Evolutionary conservation across 2,797 vertebrate species (phyloP), one percentile per base, ranked within the genome.

Genomic region (Geotrypetes seraphini): DNA sequence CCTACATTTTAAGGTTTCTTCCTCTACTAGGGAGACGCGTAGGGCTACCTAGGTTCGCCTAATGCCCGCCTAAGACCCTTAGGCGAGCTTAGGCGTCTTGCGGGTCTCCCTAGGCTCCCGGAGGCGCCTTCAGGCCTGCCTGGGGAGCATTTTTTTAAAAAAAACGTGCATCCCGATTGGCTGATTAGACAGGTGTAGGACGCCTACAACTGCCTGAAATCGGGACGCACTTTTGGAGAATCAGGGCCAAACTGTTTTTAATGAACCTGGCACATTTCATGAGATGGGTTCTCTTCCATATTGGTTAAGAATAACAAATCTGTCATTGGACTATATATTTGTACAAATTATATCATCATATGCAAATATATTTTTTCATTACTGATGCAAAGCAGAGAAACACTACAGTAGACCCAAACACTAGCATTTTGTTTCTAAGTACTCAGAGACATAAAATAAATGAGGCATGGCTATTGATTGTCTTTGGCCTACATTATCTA

Each of bases 391-490:
- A 40, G 47, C 36, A 63, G 37, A 52, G 39, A n/a, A 55, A 71
- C 22, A 60, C 36, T 64, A 44, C 25, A 57, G 39, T 39, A 64
- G 10, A 60, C 29, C n/a, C 57, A 52, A 56, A 75, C 60, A 59
- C 59, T 63, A 78, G 68, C 60, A 59, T 63, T 73, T 82, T 82
- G 50, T 40, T 61, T 57, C 43, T 51, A 64, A 79, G 60, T 78
- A 54, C 61, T 78, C 57, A 66, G 41, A 54, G 55, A 70, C 61
- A 83, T 86, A 84, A 90, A 87, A 50, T 70, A 87, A 90, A 91
- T 90, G 79, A 86, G 77, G 75, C 80, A 55, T 83, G 69, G 37
- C 46, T 79, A 84, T 84, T 85, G 79, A 89, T 87, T 83, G 66
- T 81, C 72, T 83, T 75, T 69, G 35, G 38, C 68, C 71, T 61